Evolutionary conservation across 2,113 vertebrate species (phyloP), one percentile per base, ranked within the genome.

Genomic region (Leptosomus discolor): DNA sequence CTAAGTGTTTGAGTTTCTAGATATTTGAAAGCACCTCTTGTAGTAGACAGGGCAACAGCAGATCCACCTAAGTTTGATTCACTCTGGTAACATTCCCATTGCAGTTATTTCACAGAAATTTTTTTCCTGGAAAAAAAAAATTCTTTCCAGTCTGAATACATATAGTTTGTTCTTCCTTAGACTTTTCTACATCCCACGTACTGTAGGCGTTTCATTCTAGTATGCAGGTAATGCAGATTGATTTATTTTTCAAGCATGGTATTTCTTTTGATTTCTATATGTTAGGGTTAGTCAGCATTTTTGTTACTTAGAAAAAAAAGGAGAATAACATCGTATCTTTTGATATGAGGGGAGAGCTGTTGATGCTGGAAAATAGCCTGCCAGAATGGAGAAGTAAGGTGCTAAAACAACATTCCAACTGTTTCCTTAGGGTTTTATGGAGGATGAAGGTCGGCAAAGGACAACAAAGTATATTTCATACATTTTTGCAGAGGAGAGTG

Each of bases 391-490:
- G 27, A 68, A 58, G 6, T 13, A n/a, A 57, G 14, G 32, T 53
- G 67, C 15, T 39, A 63, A 63, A 90, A 56, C 91, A 71, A 88
- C 4, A 1, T 74, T 88, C 20, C 58, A 45, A 83, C 22, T 82
- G 0, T 83, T 69, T 82, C 63, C 68, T 16, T 68, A 99, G 99
- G 99, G 99, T 6, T 99, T 99, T 95, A 99, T 99, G 99, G 99
- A 99, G 88, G 99, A 99, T 15, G 99, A 99, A 95, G 99, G 99
- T 43, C 98, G 99, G 9, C 99, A 99, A 96, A 98, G 99, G 73
- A 99, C 99, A 4, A 99, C 99, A n/a, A 99, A 99, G 83, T 99
- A 98, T 74, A 98, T 99, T 92, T 98, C 99, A 12, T 99, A 99
- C 68, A 98, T 97, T 75, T 99, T 98, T 86, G 99, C 99, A 1